Conservation (phyloP, 1,140 invertebrate species). For the Ruditapes philippinarum region DNA sequence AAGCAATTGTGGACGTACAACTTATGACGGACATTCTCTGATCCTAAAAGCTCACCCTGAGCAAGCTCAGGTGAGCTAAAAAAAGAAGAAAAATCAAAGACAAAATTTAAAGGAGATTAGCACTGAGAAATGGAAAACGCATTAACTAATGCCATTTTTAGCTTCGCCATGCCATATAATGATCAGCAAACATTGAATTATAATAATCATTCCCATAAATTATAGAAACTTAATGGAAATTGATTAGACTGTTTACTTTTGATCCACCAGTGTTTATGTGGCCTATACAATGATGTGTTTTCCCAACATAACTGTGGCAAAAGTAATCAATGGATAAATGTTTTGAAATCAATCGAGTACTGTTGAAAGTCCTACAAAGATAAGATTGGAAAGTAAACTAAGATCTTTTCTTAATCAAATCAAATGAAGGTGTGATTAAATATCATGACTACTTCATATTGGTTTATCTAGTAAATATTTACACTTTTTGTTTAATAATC, state of each 20-base stretch:
- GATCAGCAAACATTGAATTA: background rate
- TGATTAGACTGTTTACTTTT: constrained; percentile 44
- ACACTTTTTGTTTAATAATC: no score
- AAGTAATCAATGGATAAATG: constrained; percentile 17
- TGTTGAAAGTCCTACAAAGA: background rate
- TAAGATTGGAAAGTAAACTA: background rate
- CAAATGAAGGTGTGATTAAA: constrained; percentile 12
- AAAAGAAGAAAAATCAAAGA: no score
- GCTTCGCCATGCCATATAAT: no score
- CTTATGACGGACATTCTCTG: no score
- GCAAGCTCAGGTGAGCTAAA: no score
- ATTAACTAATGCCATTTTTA: constrained; percentile 9
- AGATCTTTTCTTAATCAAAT: background rate
- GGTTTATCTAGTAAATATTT: background rate
- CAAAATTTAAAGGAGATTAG: background rate
- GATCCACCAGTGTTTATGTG: constrained; percentile 26
- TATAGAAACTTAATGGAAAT: constrained; percentile 14
- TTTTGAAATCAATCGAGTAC: constrained; percentile 7
- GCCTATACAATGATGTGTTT: background rate
- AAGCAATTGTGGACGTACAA: no score
- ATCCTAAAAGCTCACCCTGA: no score
- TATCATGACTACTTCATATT: background rate
- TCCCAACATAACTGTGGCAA: background rate
- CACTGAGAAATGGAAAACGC: background rate
- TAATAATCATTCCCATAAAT: constrained; percentile 28